phyloP scores from a whole-genome alignment of 2,113 vertebrate species.

The Connochaetes taurinus region DNA sequence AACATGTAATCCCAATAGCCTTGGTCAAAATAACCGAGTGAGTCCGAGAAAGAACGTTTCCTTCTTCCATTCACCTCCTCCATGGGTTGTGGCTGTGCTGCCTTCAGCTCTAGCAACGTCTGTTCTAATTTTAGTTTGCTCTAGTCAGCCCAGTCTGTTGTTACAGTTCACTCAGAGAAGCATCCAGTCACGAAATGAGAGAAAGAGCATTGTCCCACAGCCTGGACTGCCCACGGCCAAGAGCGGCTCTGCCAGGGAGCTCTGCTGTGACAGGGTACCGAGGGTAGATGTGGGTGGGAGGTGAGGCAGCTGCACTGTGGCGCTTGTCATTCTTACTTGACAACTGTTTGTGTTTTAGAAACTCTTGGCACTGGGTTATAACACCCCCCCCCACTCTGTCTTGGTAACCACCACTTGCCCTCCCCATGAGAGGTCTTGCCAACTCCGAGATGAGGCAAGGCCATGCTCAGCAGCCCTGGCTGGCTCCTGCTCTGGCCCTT shows the following conservation, averaged over 20 bases:
- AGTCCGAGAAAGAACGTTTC: neutral
- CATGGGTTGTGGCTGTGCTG: neutral
- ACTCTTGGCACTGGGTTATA: neutral
- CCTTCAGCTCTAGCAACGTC: neutral
- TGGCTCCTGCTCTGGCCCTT: neutral
- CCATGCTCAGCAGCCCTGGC: neutral
- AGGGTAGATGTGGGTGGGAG: slow-evolving; percentile 5
- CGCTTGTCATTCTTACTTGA: slow-evolving; percentile 44
- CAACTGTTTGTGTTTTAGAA: slow-evolving; percentile 51
- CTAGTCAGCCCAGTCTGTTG: slow-evolving; percentile 47
- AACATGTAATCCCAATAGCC: neutral
- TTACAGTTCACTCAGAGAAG: slow-evolving; percentile 21
- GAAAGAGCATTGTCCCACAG: slow-evolving; percentile 48
- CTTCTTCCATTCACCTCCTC: neutral
- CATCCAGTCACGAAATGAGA: slow-evolving; percentile 10
- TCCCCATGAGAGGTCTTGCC: slow-evolving; percentile 7
- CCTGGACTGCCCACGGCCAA: slow-evolving; percentile 47
- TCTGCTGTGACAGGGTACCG: slow-evolving; percentile 29
- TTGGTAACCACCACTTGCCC: slow-evolving; percentile 31
- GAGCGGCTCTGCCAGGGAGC: slow-evolving; percentile 57
- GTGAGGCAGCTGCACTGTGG: slow-evolving; percentile 41
- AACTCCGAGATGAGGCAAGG: slow-evolving; percentile 2
- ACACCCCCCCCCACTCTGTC: neutral
- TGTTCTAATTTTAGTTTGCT: slow-evolving; percentile 49
- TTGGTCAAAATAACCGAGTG: neutral